A percentile compares a stretch with the other conserved stretches of the same genome.
Evolutionary conservation across 2,113 vertebrate species (phyloP).

Genomic region (Chaetura pelagica): DNA sequence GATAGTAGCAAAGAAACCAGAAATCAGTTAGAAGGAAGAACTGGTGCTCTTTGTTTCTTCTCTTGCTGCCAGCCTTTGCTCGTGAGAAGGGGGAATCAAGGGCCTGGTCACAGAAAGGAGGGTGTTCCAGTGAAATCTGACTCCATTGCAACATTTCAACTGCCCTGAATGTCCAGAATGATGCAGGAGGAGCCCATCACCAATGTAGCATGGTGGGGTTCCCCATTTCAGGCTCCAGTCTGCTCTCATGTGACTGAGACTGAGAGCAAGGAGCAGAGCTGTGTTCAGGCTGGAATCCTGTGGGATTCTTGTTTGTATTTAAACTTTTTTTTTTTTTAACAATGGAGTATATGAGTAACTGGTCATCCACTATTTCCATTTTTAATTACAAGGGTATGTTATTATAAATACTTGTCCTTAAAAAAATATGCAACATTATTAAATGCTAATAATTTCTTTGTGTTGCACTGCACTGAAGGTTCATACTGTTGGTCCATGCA

Average conservation of each 20-base stretch:
- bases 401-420: not conserved
- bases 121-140: not conserved
- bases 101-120: not conserved
- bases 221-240: not conserved
- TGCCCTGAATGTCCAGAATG: not conserved
- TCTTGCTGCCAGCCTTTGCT: not conserved
- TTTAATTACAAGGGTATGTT: not conserved
- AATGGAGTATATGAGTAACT: not conserved
- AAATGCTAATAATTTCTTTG: not conserved
- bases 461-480: not conserved
- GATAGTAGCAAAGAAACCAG: not conserved
- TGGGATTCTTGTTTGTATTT: not conserved
- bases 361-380: not conserved
- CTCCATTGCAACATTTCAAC: accelerated
- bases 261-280: not conserved
- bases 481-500: not conserved
- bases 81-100: not conserved
- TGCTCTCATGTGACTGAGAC: not conserved
- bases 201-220: not conserved
- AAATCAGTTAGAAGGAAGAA: not conserved
- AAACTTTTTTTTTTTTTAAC: not conserved
- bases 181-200: accelerated
- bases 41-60: not conserved
- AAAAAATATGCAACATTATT: not conserved
- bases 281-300: not conserved